Percentiles rank a stretch among this genome's conserved stretches.
These are phyloP conservation scores for Pseudorhombus dupliciocellatus DNA, from an alignment of 2,113 vertebrate species.

Conservation along the genomic window DNA sequence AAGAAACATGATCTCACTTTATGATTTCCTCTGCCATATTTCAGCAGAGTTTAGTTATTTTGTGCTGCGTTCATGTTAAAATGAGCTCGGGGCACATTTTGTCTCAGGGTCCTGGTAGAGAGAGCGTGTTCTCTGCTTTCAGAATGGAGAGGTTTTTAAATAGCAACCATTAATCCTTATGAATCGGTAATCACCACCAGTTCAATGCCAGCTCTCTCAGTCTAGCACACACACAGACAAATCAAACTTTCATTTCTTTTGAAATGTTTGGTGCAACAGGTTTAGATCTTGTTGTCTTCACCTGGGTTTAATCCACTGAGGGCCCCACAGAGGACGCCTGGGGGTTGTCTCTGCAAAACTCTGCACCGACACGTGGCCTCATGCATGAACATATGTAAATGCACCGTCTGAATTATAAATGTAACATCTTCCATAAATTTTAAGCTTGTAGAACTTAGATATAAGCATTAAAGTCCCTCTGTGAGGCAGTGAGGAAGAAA, in stretches of 20 bases:
- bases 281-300: background rate
- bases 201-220: conserved; percentile 60
- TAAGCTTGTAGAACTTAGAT: conserved; percentile 19
- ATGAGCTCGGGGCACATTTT: conserved; percentile 60
- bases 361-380: conserved; percentile 1
- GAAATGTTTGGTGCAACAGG: background rate
- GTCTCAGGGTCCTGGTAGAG: conserved; percentile 55
- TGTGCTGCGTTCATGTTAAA: conserved; percentile 33
- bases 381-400: conserved; percentile 37
- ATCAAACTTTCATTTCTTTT: background rate
- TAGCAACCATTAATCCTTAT: conserved; percentile 74
- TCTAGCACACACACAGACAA: conserved; percentile 21
- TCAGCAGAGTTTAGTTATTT: conserved; percentile 36
- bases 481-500: conserved; percentile 53
- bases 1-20: background rate
- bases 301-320: too few relatives aligned
- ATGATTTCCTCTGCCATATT: conserved; percentile 20
- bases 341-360: too few relatives aligned
- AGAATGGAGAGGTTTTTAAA: conserved; percentile 61
- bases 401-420: conserved; percentile 47
- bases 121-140: conserved; percentile 35
- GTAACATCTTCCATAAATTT: conserved; percentile 32
- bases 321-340: too few relatives aligned
- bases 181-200: conserved; percentile 68
- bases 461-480: conserved; percentile 39